These are phyloP conservation scores for Diceros bicornis DNA, from an alignment of 2,797 vertebrate species.

Conservation along the genomic window DNA sequence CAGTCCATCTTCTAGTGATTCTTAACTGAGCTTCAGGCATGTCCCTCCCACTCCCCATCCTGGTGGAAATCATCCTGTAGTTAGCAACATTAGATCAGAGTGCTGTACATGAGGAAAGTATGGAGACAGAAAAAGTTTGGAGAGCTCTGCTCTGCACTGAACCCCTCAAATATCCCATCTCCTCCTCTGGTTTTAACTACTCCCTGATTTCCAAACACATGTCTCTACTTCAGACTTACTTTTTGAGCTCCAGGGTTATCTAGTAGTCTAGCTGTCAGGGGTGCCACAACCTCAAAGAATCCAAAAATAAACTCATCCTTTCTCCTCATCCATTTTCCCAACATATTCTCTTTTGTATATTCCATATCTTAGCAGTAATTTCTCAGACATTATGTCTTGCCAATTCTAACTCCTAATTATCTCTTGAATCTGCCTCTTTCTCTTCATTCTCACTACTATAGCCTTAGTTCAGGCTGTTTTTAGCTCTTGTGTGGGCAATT, in stretches of 20 bases:
- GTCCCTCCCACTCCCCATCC: neutral
- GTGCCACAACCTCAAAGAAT: neutral
- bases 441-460: neutral
- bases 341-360: conserved; percentile 25
- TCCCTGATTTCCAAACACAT: conserved; percentile 24
- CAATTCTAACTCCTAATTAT: conserved; percentile 52
- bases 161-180: conserved; percentile 13
- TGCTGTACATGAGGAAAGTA: neutral
- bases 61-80: conserved; percentile 2
- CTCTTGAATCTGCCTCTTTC: conserved; percentile 51
- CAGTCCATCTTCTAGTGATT: conserved; percentile 39
- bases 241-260: neutral
- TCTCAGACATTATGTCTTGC: conserved; percentile 49
- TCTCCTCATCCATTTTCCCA: conserved; percentile 45
- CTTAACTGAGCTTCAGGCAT: neutral
- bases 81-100: neutral
- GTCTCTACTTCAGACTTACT: neutral
- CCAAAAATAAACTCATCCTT: conserved; percentile 41
- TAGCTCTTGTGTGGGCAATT: conserved; percentile 6
- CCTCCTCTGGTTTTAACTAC: conserved; percentile 52
- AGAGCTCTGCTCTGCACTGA: neutral
- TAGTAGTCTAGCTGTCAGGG: neutral
- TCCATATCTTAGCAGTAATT: conserved; percentile 37
- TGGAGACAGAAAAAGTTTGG: conserved; percentile 4
- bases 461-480: conserved; percentile 19